These are phyloP conservation scores for Pseudococcus viburni DNA, from an alignment of 2,888 invertebrate genomes.

Conservation along the genomic window DNA sequence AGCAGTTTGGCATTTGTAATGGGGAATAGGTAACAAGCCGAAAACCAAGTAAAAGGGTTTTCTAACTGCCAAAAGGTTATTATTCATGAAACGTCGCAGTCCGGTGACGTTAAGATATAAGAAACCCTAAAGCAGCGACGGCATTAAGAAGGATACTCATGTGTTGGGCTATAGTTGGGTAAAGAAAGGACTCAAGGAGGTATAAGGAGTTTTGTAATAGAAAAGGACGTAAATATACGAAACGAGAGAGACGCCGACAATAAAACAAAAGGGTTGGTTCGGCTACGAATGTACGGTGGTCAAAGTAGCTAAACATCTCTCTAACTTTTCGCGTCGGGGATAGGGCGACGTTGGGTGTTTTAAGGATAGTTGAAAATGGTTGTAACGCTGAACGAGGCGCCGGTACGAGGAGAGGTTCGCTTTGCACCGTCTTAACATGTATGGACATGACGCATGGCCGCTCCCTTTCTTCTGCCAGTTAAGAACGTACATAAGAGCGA, in stretches of 20 bases:
- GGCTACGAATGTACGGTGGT: conserved; percentile 66
- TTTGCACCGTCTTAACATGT: conserved; percentile 66
- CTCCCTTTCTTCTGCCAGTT: conserved; percentile 66
- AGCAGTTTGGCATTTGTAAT: conserved; percentile 66
- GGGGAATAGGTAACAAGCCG: conserved; percentile 64
- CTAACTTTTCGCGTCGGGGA: conserved; percentile 62
- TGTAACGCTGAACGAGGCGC: conserved; percentile 62
- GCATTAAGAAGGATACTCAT: conserved; percentile 67
- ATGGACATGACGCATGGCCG: conserved; percentile 67
- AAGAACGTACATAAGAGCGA: conserved; percentile 67
- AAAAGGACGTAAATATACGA: conserved; percentile 60
- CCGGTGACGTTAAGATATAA: conserved; percentile 66
- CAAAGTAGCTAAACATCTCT: conserved; percentile 67
- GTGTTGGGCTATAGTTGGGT: conserved; percentile 64
- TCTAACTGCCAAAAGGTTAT: conserved; percentile 65
- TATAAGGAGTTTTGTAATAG: conserved; percentile 62
- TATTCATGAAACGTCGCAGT: conserved; percentile 67
- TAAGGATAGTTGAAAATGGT: conserved; percentile 67
- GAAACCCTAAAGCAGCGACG: conserved; percentile 66
- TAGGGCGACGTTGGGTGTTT: conserved; percentile 67
- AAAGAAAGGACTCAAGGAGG: conserved; percentile 66
- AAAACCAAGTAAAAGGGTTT: conserved; percentile 62
- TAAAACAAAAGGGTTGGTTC: conserved; percentile 65
- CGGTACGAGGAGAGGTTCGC: conserved; percentile 18
- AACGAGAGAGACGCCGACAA: conserved; percentile 62